phyloP scores from a whole-genome alignment of 1,140 invertebrate species.

The Calycopis cecrops region DNA sequence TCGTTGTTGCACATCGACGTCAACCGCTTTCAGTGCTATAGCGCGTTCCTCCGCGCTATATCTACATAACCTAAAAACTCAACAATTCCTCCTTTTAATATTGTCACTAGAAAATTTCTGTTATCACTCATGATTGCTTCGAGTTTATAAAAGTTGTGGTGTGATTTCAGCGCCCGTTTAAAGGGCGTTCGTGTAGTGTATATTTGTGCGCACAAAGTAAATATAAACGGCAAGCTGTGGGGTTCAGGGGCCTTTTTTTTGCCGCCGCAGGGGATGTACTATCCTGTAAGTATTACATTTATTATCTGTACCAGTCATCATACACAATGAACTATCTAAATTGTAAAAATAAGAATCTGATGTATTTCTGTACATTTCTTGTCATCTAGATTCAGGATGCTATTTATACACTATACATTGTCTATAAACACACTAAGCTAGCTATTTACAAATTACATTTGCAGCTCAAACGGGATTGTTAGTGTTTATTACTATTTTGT shows the following conservation, averaged over 20 bases:
- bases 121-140: conserved; percentile 67
- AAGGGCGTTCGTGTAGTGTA: conserved; percentile 68
- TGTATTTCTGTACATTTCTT: conserved; percentile 5
- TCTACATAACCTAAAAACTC: conserved; percentile 67
- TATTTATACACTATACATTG: conserved; percentile 8
- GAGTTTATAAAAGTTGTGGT: conserved; percentile 66
- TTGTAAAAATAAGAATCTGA: not conserved
- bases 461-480: too few species aligned
- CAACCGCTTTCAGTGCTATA: conserved; percentile 69
- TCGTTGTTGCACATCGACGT: conserved; percentile 71
- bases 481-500: too few species aligned
- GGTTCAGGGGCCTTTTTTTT: conserved; percentile 93
- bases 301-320: conserved; percentile 1
- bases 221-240: conserved; percentile 94
- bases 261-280: conserved; percentile 94
- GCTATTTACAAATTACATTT: too few species aligned
- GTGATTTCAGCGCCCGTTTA: conserved; percentile 57
- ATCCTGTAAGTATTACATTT: conserved; percentile 85
- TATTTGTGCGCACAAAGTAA: conserved; percentile 75
- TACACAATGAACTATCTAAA: conserved; percentile 4
- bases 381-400: conserved; percentile 1
- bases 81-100: conserved; percentile 48
- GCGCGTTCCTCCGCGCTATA: conserved; percentile 70
- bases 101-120: conserved; percentile 46
- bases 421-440: conserved; percentile 4